Conservation (phyloP, 1,140 invertebrate species). For the Bombus polaris region DNA sequence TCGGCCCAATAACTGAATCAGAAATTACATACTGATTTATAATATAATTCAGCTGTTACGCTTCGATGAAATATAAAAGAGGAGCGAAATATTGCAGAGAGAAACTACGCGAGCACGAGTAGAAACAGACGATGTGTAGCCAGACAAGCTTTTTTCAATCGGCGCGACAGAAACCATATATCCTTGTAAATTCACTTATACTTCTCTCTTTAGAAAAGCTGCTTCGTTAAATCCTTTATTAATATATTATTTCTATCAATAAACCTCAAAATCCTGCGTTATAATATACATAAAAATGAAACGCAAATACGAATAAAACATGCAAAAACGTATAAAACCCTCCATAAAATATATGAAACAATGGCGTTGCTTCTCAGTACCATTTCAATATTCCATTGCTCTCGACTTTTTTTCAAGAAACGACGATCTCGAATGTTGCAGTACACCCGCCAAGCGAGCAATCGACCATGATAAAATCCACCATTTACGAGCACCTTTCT, state of each 20-base stretch:
- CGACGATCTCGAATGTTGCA: not conserved
- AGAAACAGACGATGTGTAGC: not conserved
- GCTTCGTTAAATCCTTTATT: not conserved
- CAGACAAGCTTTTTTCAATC: slow-evolving; percentile 11
- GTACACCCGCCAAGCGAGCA: not conserved
- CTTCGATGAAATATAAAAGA: not conserved
- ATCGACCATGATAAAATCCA: not conserved
- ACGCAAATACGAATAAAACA: not conserved
- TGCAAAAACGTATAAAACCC: not conserved
- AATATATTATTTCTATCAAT: too few relatives aligned
- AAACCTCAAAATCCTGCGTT: not conserved
- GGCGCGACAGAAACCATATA: not conserved
- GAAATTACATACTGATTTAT: not conserved
- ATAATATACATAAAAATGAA: not conserved
- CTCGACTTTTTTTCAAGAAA: not conserved
- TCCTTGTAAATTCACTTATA: too few relatives aligned
- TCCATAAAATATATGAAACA: not conserved
- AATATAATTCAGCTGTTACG: too few relatives aligned
- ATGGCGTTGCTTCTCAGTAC: not conserved
- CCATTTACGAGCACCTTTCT: too few relatives aligned
- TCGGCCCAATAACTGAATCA: not conserved
- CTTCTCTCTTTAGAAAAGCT: not conserved
- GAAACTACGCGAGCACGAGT: not conserved
- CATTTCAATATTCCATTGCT: not conserved
- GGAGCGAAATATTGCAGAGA: too few relatives aligned